Base-by-base conservation (phyloP, 1,140 invertebrate genomes). In the Eufriesea mexicana region DNA sequence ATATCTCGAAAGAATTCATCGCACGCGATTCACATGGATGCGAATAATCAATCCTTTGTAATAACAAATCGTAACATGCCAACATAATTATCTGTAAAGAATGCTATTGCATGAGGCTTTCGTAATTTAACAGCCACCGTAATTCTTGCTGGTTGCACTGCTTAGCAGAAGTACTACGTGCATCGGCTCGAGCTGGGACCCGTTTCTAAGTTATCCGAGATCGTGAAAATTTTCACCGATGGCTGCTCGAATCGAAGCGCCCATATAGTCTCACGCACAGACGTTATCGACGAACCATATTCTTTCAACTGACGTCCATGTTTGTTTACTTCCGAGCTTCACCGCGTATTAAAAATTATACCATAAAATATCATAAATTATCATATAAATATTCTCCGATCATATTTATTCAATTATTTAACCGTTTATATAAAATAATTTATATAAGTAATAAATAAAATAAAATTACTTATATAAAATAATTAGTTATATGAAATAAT, bases 71-170 rank as follows among this genome's bases (percentile, higher is more conserved):
- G 49, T 80, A 80, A 74, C 76, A 67, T 16, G 62, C 14, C 51
- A 66, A 76, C 73, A 45, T 76, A 82, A 76, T 82, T 76, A 82
- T 82, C 45, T 51, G 20, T 25, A 54, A 76, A 59, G 79, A 82
- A 82, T 68, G 54, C 76, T 75, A 59, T 64, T 76, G 73, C 79
- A 25, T 9, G 51, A 35, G 51, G 16, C 16, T 82, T 76, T 82
- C 62, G 62, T 76, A 82, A 76, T 82, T 67, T 76, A 82, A 67
- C 61, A 5, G 51, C 16, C 45, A 68, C 51, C 73, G 62, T 76
- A 59, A 82, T 45, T 49, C 35, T 55, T 35, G 62, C 51, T 20
- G 25, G 10, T 47, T 25, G 14, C 12, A 9, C 45, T 51, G 25
- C 10, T 20, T 72, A 9, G 18, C 42, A 45, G 23, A 72, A 23